Base-by-base conservation (phyloP, 2,797 vertebrate genomes). In the Spinus pinus region DNA sequence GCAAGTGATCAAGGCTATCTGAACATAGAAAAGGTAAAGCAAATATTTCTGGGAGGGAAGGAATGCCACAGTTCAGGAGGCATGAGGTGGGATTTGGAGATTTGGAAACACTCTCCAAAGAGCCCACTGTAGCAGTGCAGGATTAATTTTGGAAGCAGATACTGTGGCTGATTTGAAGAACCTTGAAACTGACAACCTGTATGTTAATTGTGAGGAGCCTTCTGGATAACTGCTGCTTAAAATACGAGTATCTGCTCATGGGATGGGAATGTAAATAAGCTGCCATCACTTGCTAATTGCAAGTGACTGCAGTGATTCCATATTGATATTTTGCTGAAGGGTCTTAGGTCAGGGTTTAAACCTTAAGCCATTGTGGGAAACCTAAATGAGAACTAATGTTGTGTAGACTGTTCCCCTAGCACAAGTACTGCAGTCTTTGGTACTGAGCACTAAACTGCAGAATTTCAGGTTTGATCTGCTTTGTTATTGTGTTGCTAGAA, bases 81-180 rank as follows among this genome's bases (percentile, higher is more conserved):
- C 24, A 14, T 53, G 30, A 51, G 41, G 17, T 70, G 33, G 57
- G 70, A 79, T 81, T 51, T 50, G 21, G 49, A 91, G 61, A 19
- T 19, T 30, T 51, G 62, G 82, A 58, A 83, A 49, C 9, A 11
- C 17, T 41, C 23, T 70, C 4, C 65, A 2, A 88, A 77, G 28
- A 91, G 16, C 41, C 39, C 46, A 19, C 16, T 8, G 0, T 73
- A 66, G 70, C n/a, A 60, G 56, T 71, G 65, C 37, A 44, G 14
- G 35, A 81, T 89, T 91, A 21, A 57, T 86, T 94, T 67, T 91
- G 80, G 72, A 90, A 93, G 80, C 33, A 79, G 54, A 64, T 91
- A 5, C 33, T 25, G 30, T 5, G 13, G 14, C 77, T 93, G 50
- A 23, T 71, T 75, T 71, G 70, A 87, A 42, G 84, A 86, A 46